Evolutionary conservation across 1,140 invertebrate genomes (phyloP), one percentile per base, ranked within the genome.

Genomic region (Tetramorium simillimum): DNA sequence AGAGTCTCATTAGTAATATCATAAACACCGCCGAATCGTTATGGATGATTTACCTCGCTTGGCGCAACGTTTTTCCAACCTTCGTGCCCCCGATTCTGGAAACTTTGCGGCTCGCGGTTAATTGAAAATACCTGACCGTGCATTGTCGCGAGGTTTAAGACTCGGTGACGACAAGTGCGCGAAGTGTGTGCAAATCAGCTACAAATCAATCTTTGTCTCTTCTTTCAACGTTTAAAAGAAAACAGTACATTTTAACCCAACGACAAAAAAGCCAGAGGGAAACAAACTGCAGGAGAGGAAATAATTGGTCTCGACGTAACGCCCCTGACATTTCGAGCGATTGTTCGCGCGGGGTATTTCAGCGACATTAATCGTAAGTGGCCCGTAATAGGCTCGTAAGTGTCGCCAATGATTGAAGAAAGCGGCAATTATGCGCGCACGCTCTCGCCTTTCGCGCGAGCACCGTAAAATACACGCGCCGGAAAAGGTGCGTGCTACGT

Each of bases 401-500:
- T 24, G 80, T 85, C 67, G 49, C 21, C 60, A 51, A 3, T 51
- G 70, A 69, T 82, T 49, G 58, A 88, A 75, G 72, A 84, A 90
- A 88, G 43, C 40, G 43, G 58, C 60, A 84, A 88, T 91, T 88
- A 90, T 24, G 46, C 77, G 37, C 33, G 49, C 56, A 5, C 60
- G 62, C 24, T 72, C 78, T 70, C 40, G 53, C 40, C 51, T 51
- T 33, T 76, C 73, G 70, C 60, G 16, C 72, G 51, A 28, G 7
- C 10, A 43, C 10, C 77, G 33, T 78, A 65, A 82, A 88, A 43
- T 33, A 46, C 49, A 49, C 86, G 46, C 21, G 56, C 14, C 46
- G 24, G 49, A 62, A 88, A 86, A 90, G 86, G 77, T 67, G 86
- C 62, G 76, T 67, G 60, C 24, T 40, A 86, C 43, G 56, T 75